Evolutionary conservation across 2,797 vertebrate genomes (phyloP).

Genomic region (Carduelis carduelis): DNA sequence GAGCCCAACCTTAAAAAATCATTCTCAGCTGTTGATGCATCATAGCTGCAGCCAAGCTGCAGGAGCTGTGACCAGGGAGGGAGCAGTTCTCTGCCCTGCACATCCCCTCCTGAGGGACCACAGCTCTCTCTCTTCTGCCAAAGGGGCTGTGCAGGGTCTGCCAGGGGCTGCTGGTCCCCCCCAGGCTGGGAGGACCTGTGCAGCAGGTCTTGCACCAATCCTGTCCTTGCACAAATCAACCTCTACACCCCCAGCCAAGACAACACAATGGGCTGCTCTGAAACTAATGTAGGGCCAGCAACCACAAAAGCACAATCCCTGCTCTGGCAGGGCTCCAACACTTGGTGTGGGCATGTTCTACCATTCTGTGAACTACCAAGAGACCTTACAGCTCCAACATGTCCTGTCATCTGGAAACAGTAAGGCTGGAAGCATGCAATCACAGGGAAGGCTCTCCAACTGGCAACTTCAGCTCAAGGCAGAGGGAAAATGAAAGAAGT

Average conservation of each 20-base stretch:
- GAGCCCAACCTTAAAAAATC: background rate
- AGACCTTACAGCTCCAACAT: background rate
- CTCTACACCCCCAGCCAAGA: background rate
- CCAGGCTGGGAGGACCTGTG: rapidly evolving
- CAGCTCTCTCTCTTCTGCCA: background rate
- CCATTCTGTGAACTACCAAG: background rate
- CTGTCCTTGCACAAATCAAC: background rate
- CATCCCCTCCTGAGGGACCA: background rate
- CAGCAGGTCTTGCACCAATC: background rate
- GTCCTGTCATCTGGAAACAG: background rate
- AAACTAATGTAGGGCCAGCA: background rate
- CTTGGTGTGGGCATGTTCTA: rapidly evolving
- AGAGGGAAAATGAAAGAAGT: background rate
- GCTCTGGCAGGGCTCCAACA: rapidly evolving
- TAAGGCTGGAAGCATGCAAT: background rate
- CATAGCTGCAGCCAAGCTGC: background rate
- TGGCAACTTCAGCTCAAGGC: background rate
- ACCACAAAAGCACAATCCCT: background rate
- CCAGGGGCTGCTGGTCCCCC: background rate
- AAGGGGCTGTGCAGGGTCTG: background rate
- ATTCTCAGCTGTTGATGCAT: background rate
- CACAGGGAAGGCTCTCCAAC: background rate
- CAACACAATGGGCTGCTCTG: background rate
- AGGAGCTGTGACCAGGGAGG: background rate
- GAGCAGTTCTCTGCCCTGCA: background rate